These are phyloP conservation scores for Vanessa cardui DNA, from an alignment of 2,888 invertebrate genomes.

Conservation along the genomic window DNA sequence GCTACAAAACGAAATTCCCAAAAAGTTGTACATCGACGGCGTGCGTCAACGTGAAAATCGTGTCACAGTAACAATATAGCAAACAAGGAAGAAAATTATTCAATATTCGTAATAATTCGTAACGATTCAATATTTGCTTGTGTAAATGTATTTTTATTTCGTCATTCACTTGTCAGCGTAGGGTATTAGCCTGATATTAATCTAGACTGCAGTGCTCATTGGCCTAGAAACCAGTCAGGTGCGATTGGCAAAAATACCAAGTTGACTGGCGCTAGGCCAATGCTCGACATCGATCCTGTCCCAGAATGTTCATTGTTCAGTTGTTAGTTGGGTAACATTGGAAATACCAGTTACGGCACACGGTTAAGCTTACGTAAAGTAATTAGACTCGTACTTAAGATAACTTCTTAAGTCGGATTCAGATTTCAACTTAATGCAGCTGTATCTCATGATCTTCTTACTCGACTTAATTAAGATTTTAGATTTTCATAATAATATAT, in stretches of 20 bases:
- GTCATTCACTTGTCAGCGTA: conserved; percentile 16
- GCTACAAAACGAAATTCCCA: too few relatives aligned
- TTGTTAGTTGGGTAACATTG: conserved; percentile 1
- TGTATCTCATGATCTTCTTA: not conserved
- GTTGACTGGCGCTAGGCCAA: conserved; percentile 25
- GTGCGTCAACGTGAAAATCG: too few relatives aligned
- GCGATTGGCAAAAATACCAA: conserved; percentile 16
- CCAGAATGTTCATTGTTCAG: conserved; percentile 21
- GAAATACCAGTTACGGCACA: conserved; percentile 5
- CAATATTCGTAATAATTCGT: not conserved
- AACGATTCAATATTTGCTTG: not conserved
- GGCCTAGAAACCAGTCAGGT: conserved; percentile 27
- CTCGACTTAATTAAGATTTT: not conserved
- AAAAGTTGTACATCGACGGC: too few relatives aligned
- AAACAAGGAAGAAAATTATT: too few relatives aligned
- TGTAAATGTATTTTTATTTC: conserved; percentile 12
- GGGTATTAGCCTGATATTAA: conserved; percentile 20
- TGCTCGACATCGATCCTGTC: conserved; percentile 9
- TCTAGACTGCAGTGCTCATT: conserved; percentile 17
- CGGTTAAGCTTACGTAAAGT: conserved; percentile 1
- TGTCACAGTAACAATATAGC: too few relatives aligned
- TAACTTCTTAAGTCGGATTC: not conserved
- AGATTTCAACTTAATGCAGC: not conserved
- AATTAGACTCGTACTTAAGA: conserved; percentile 1
- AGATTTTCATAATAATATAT: too few relatives aligned